Base-by-base conservation (phyloP, 2,797 vertebrate genomes). In the Clarias laeviceps region DNA sequence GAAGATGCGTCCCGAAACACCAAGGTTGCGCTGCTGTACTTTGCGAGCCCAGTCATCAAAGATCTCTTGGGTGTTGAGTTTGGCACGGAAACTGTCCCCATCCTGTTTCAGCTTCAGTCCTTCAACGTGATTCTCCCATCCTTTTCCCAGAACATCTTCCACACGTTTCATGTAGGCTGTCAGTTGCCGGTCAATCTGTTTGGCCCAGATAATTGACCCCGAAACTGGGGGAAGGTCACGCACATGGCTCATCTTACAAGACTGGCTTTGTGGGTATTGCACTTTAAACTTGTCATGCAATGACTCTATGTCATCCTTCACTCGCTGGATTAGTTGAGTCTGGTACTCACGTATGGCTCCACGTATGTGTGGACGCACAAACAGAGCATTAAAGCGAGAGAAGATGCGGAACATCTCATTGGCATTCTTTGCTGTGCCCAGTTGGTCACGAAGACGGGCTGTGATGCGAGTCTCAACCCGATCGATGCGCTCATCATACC, bases 351-450 rank as follows among this genome's bases (percentile, higher is more conserved):
- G 96, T 87, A 99, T 99, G 89, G 98, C 98, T 5, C 98, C 98
- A 0, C 98, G 96, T 85, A 99, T 99, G 93, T 99, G 98, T 11
- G 98, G 98, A 3, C 98, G 95, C 90, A 99, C 98, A 1, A 99
- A 99, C 8, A 99, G 94, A 0, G 98, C 98, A 0, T 99, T 99
- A 91, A 99, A 99, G 65, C 98, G 95, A 22, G 98, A 99, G 95
- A 99, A 99, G 87, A 99, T 99, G 85, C 98, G 93, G 90, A 99
- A 99, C 98, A 99, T 99, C 91, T 99, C 98, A 0, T 99, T 99
- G 87, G 98, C 98, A 0, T 99, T 99, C 93, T 99, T 99, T 57
- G 98, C 98, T 0, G 98, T 99, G 74, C 98, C 98, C 0, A 99
- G 96, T 90, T 99, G 98, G 90, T 99, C 98, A 0, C 98, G 95